Base-by-base conservation (phyloP, 2,113 vertebrate species). In the Circaetus cinerascens region DNA sequence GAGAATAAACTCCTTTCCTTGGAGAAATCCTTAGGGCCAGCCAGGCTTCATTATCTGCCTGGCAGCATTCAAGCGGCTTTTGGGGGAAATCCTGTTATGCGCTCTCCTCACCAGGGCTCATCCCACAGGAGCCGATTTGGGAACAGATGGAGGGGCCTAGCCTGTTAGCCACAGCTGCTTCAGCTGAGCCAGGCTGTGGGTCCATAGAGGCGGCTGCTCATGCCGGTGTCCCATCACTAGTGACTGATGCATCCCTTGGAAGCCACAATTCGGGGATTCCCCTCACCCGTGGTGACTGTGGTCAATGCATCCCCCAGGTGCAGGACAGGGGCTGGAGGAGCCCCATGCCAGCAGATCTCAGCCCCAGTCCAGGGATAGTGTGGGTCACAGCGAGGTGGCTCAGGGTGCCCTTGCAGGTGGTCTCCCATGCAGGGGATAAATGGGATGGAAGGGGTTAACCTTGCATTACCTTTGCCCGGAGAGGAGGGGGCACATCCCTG, bases 61-160 rank as follows among this genome's bases (percentile, higher is more conserved):
- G 12, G 79, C 89, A 95, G 81, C 87, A 83, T 86, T 82, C 92
- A 94, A 93, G 95, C 81, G 5, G 96, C 95, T 96, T 93, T 92
- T 46, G 27, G 78, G 76, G 92, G 69, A 93, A 97, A 97, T 95
- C 96, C 92, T 96, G 96, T 96, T 96, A 96, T 27, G 22, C 0
- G 0, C 56, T 84, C 19, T 94, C 68, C 76, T 81, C 5, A 10
- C 41, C 26, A 40, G 74, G 57, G 71, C 62, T 96, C 85, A 95
- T 96, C 95, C 92, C 1, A 0, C 2, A 1, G 92, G 96, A 95
- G 80, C 74, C 1, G 45, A 69, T 79, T 45, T 68, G 74, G 93
- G 81, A 80, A 68, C 96, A 96, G 96, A 96, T 96, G 96, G 90
- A 96, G 53, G 25, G 46, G 56, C 48, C 93, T 75, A 41, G 45